These are phyloP conservation scores for Pedetes capensis DNA, from an alignment of 2,113 vertebrate species.

Conservation along the genomic window DNA sequence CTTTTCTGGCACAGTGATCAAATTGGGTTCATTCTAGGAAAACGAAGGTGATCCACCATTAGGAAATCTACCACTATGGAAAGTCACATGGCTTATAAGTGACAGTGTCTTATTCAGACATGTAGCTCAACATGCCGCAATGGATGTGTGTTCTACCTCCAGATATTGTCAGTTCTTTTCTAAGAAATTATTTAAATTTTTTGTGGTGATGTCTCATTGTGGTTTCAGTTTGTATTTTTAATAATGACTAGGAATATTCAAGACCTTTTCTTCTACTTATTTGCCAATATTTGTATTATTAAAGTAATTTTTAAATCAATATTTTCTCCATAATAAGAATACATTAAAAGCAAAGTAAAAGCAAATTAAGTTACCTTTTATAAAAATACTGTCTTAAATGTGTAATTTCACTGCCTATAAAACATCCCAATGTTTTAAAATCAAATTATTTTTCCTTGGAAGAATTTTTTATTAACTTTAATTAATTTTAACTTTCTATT, in stretches of 20 bases:
- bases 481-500: neutral
- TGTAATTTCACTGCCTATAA: neutral
- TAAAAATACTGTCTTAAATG: neutral
- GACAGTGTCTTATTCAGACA: neutral
- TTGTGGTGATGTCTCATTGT: neutral
- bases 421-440: neutral
- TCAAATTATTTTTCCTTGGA: neutral
- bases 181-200: neutral
- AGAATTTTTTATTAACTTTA: neutral
- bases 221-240: neutral
- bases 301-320: neutral
- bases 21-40: too few relatives aligned
- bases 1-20: neutral
- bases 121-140: neutral
- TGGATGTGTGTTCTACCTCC: neutral
- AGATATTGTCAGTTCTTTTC: neutral
- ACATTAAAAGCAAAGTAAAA: neutral
- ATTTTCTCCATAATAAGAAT: neutral
- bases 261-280: neutral
- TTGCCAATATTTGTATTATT: neutral
- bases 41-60: too few relatives aligned
- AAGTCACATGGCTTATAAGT: neutral
- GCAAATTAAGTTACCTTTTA: neutral
- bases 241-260: neutral
- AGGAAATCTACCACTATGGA: neutral